phyloP scores from a whole-genome alignment of 2,888 invertebrate genomes.

The Chromoteleia sp. region DNA sequence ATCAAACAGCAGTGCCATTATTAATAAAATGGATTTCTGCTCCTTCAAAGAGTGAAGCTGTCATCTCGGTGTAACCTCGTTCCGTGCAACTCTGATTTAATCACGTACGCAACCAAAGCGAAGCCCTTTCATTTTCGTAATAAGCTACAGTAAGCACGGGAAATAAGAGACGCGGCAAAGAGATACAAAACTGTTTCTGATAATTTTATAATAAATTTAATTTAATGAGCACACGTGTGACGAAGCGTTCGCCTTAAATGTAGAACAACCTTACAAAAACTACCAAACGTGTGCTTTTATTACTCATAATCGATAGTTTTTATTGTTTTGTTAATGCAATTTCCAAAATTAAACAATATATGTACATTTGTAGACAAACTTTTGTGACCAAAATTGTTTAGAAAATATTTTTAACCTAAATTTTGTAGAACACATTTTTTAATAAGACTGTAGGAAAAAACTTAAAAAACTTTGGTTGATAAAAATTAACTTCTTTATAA shows the following conservation, averaged over 20 bases:
- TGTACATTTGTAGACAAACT: too few relatives aligned
- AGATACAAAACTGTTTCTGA: constrained; percentile 43
- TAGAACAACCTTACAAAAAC: too few relatives aligned
- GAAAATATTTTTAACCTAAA: too few relatives aligned
- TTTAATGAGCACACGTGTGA: neutral
- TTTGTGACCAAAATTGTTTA: too few relatives aligned
- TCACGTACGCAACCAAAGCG: constrained; percentile 77
- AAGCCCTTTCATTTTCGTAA: constrained; percentile 78
- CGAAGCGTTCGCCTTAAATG: neutral
- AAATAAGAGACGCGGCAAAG: constrained; percentile 45
- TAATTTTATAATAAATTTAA: constrained; percentile 45
- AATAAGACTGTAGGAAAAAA: too few relatives aligned
- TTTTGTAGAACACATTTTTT: too few relatives aligned
- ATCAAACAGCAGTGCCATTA: constrained; percentile 80
- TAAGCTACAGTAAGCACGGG: constrained; percentile 70
- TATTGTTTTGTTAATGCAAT: too few relatives aligned
- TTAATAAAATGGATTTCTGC: constrained; percentile 81
- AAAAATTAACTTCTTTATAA: too few relatives aligned
- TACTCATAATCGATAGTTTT: too few relatives aligned
- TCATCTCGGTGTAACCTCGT: constrained; percentile 77
- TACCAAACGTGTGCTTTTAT: too few relatives aligned
- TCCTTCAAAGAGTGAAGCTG: constrained; percentile 71
- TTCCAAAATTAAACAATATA: too few relatives aligned
- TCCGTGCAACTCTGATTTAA: constrained; percentile 79
- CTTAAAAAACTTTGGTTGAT: too few relatives aligned